phyloP scores from a whole-genome alignment of 2,113 vertebrate species.

The Perca fluviatilis region DNA sequence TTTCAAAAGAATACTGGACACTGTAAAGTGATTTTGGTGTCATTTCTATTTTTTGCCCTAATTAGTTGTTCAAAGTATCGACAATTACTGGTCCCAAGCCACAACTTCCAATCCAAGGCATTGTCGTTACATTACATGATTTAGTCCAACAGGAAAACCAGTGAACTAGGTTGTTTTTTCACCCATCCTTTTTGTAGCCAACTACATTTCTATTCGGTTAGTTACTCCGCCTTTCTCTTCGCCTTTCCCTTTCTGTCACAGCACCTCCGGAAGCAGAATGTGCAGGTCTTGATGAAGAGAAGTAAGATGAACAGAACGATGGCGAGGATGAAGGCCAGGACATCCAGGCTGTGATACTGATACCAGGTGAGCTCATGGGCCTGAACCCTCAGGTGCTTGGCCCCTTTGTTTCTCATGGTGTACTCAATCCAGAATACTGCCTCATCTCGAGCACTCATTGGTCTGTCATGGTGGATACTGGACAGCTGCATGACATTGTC shows the following conservation, averaged over 20 bases:
- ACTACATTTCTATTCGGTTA: fast-evolving
- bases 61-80: neutral
- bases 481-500: slow-evolving; percentile 88
- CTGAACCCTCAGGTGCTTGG: slow-evolving; percentile 88
- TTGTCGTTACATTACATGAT: neutral
- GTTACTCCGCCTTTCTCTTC: slow-evolving; percentile 70
- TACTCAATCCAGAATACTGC: slow-evolving; percentile 94
- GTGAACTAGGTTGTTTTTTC: neutral
- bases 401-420: slow-evolving; percentile 92
- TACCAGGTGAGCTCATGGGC: slow-evolving; percentile 91
- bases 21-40: neutral
- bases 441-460: slow-evolving; percentile 86
- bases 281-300: slow-evolving; percentile 81
- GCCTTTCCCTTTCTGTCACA: slow-evolving; percentile 38
- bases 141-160: neutral
- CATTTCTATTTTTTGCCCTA: neutral
- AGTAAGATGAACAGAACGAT: slow-evolving; percentile 65
- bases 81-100: neutral
- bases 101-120: neutral
- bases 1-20: neutral
- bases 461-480: slow-evolving; percentile 90
- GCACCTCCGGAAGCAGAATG: slow-evolving; percentile 77
- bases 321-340: slow-evolving; percentile 85
- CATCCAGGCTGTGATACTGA: slow-evolving; percentile 92
- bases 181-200: neutral